phyloP scores from a whole-genome alignment of 2,888 invertebrate genomes.

The Hypsopygia costalis region DNA sequence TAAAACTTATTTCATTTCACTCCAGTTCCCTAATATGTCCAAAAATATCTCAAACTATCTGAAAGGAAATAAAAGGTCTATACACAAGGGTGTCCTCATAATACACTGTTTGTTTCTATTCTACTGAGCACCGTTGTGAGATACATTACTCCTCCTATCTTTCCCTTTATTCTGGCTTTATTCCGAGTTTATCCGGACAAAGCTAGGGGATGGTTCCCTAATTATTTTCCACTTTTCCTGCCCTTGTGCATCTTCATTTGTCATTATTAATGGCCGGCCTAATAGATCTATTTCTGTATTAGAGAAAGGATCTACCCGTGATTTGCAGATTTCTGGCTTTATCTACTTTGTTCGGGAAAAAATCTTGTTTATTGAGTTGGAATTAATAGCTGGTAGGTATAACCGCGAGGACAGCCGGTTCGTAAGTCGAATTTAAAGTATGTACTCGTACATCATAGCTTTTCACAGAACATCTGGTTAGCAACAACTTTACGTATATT shows the following conservation, averaged over 20 bases:
- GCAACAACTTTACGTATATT: too few species aligned
- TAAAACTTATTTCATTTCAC: too few species aligned
- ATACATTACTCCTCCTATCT: neutral
- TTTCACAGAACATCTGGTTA: too few species aligned
- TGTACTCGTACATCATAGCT: too few species aligned
- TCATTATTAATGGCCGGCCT: constrained; percentile 7
- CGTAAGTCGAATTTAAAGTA: too few species aligned
- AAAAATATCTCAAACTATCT: neutral
- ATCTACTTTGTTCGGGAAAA: too few species aligned
- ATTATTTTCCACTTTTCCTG: constrained; percentile 20
- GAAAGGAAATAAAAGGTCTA: neutral
- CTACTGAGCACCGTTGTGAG: neutral
- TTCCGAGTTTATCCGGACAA: constrained; percentile 6
- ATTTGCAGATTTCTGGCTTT: too few species aligned
- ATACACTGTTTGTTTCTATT: constrained; percentile 1
- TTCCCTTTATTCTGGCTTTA: constrained; percentile 3
- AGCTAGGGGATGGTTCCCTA: constrained; percentile 12
- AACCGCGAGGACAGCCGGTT: too few species aligned
- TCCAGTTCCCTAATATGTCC: too few species aligned
- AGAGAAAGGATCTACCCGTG: neutral
- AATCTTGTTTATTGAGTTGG: too few species aligned
- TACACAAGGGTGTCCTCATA: constrained; percentile 22
- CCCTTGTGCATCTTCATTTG: constrained; percentile 12
- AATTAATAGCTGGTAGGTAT: too few species aligned
- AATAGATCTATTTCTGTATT: constrained; percentile 13